Evolutionary conservation across 2,113 vertebrate species (phyloP), one percentile per base, ranked within the genome.

Genomic region (Leptobrachium leishanense): DNA sequence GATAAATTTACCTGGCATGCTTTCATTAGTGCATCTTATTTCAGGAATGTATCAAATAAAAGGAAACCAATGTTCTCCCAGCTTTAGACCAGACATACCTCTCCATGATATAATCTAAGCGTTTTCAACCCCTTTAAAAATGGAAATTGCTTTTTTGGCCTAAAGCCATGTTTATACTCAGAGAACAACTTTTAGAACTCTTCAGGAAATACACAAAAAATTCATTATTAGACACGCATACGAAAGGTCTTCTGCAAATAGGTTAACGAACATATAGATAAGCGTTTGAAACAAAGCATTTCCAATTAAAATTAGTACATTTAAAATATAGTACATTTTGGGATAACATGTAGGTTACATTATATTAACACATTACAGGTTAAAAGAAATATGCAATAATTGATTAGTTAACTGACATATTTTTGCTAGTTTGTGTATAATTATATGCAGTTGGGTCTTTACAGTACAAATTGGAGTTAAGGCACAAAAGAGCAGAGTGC

Each of bases 111-210:
- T 65, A 88, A 86, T 82, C 82, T 87, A 82, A 86, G 86, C 84
- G 81, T 84, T 88, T 89, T 84, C 72, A 89, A 84, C 41, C 31
- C 74, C 73, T 79, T 85, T 87, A 84, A 89, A 87, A 81, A 88
- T 83, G 86, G 86, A 93, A 94, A 93, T 91, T 90, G 91, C 90
- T 92, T 91, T 87, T 85, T 88, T 94, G 92, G 92, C 90, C 65
- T 82, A 72, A 77, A 81, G 90, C 93, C 92, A 92, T 83, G 53
- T 15, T 2, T n/a, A 87, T 85, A 87, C 87, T 90, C 85, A 92
- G 88, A 91, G 85, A 84, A 84, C 68, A 74, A 84, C 84, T 91
- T 87, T 88, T 87, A 76, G 75, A 44, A 81, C 89, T 88, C 55
- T 70, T 62, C 90, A 90, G 85, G 65, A 57, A 42, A 77, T 74